Percentiles rank a stretch among this genome's conserved stretches.
Conservation (phyloP, 2,113 vertebrate species). For the Barbus barbus region DNA sequence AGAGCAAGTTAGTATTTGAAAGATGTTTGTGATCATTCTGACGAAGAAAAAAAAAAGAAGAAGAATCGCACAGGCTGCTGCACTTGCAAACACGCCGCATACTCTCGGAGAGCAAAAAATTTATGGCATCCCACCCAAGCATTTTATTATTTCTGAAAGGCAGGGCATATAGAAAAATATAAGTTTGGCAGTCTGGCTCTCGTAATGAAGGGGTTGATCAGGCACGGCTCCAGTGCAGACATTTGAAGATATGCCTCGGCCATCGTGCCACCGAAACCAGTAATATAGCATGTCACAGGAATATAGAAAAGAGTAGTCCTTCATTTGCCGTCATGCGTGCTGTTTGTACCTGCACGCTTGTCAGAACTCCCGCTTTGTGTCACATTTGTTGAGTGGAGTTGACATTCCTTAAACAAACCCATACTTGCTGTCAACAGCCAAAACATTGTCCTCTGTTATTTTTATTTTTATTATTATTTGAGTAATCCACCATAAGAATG, state of each 20-base stretch:
- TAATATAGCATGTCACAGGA: conserved; percentile 52
- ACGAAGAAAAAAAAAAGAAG: background rate
- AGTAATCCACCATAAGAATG: too few relatives aligned
- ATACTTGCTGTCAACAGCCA: background rate
- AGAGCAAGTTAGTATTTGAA: too few relatives aligned
- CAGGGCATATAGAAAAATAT: conserved; percentile 59
- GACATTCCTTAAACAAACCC: conserved; percentile 1
- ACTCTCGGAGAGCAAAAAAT: conserved; percentile 36
- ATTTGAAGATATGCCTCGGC: conserved; percentile 46
- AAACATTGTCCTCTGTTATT: background rate
- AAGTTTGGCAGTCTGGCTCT: conserved; percentile 53
- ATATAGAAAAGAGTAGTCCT: conserved; percentile 35
- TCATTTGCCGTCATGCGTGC: conserved; percentile 32
- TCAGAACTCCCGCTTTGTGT: background rate
- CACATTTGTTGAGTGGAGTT: background rate
- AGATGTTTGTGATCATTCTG: too few relatives aligned
- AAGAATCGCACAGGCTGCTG: background rate
- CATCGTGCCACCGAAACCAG: conserved; percentile 46
- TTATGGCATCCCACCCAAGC: conserved; percentile 54
- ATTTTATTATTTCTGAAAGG: conserved; percentile 59
- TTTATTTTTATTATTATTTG: too few relatives aligned
- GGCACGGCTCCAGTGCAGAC: conserved; percentile 49
- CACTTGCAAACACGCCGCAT: conserved; percentile 13
- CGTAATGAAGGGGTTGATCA: conserved; percentile 54
- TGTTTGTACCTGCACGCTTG: conserved; percentile 45